Conservation (phyloP, 2,888 invertebrate genomes). For the Ornithoptera alexandrae region DNA sequence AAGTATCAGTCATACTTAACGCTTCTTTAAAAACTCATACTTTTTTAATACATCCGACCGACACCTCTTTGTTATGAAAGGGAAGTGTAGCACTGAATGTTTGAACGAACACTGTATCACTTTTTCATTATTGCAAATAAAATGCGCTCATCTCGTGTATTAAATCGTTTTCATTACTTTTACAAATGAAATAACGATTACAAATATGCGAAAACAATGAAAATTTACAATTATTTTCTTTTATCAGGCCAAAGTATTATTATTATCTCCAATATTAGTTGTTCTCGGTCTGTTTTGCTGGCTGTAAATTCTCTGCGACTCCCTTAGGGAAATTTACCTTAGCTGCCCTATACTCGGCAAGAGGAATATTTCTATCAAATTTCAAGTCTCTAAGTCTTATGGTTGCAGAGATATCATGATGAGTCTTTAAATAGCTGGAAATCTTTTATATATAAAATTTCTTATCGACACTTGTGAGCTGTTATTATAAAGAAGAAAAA, state of each 20-base stretch:
- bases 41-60: constrained; percentile 5
- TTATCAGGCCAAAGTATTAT: neutral
- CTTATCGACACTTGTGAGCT: too few relatives aligned
- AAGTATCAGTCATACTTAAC: constrained; percentile 6
- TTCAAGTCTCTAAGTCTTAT: too few relatives aligned
- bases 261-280: neutral
- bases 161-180: constrained; percentile 1
- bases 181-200: neutral
- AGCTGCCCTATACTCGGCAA: too few relatives aligned
- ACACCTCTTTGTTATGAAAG: constrained; percentile 10
- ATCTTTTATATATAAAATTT: too few relatives aligned
- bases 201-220: neutral
- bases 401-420: too few relatives aligned
- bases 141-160: constrained; percentile 6
- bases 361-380: too few relatives aligned
- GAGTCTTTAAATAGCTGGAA: too few relatives aligned
- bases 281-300: too few relatives aligned
- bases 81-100: neutral
- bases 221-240: too few relatives aligned
- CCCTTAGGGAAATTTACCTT: too few relatives aligned
- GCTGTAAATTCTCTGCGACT: too few relatives aligned
- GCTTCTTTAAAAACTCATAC: constrained; percentile 14
- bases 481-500: too few relatives aligned
- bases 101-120: constrained; percentile 12
- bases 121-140: constrained; percentile 18